Evolutionary conservation across 1,140 invertebrate species (phyloP).

Genomic region (Himalopsyche phryganea): DNA sequence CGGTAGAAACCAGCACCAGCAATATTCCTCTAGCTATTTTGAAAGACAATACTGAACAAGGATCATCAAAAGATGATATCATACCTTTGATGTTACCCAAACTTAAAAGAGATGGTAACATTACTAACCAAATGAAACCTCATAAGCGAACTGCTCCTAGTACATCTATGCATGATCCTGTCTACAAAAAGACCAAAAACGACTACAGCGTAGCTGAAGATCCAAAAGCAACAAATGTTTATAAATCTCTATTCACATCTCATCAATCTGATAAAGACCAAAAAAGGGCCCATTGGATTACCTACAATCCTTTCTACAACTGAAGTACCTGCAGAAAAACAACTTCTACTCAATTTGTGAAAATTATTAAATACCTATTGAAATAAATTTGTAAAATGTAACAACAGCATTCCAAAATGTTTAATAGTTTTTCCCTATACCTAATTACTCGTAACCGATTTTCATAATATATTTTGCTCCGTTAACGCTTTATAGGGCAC

Average conservation of each 20-base stretch:
- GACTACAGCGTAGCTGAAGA: slow-evolving; percentile 88
- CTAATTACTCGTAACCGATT: too few relatives aligned
- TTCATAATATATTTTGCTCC: too few relatives aligned
- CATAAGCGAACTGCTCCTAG: slow-evolving; percentile 41
- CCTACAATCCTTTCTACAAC: slow-evolving; percentile 96
- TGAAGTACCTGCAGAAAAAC: slow-evolving; percentile 52
- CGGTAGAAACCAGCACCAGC: slow-evolving; percentile 30
- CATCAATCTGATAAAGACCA: slow-evolving; percentile 84
- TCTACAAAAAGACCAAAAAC: slow-evolving; percentile 71
- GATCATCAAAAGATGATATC: slow-evolving; percentile 16
- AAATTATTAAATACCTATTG: too few relatives aligned
- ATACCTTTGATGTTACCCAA: slow-evolving; percentile 45
- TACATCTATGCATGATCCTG: slow-evolving; percentile 57
- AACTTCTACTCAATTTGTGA: too few relatives aligned
- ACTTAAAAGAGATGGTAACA: slow-evolving; percentile 16
- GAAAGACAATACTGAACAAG: not conserved
- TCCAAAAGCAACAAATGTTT: slow-evolving; percentile 83
- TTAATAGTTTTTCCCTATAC: too few relatives aligned
- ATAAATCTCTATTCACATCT: slow-evolving; percentile 92
- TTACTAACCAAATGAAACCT: slow-evolving; percentile 36
- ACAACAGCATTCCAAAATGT: too few relatives aligned
- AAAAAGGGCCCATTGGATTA: slow-evolving; percentile 92
- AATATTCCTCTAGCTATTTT: slow-evolving; percentile 7
- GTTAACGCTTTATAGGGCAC: too few relatives aligned
- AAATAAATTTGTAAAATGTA: too few relatives aligned